Base-by-base conservation (phyloP, 2,797 vertebrate species). In the Sebastes trivittatus region DNA sequence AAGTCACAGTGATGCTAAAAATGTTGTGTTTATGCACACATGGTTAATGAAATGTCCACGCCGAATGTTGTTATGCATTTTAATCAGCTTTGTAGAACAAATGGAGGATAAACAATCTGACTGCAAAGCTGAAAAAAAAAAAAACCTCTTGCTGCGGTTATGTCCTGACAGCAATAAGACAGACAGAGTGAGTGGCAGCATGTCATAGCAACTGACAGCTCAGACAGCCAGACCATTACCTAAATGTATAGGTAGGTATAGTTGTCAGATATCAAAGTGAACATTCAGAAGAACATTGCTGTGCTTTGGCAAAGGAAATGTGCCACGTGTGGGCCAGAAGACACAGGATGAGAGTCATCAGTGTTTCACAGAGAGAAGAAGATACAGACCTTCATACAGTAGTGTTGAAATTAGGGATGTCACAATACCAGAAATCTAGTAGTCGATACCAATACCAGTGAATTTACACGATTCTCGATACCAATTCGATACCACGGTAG, bases 151-250 rank as follows among this genome's bases (percentile, higher is more conserved):
- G 32, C 8, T n/a, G 32, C 9, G 10, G 46, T 25, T 27, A 32
- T 5, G 34, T 69, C 14, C 46, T 22, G 62, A 23, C 66, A 52
- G 59, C n/a, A n/a, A 25, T n/a, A 11, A 32, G 59, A 63, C 4
- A 4, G 71, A 74, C 7, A 11, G 72, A 60, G 4, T 30, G 11
- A 71, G 38, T 49, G 75, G 29, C 66, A 30, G 63, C 68, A 9
- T 67, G 80, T 68, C 49, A 18, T 9, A 68, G 49, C 56, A 14
- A 11, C 27, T 69, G 75, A 69, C 70, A 69, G 22, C 29, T 63
- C 54, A 29, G 72, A 76, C 72, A 81, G 72, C 34, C 32, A 38
- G 18, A 29, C 63, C 69, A 29, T 77, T 34, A 72, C 3, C 16
- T 25, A 42, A 56, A 77, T 72, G 36, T 30, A 29, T 11, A 61